phyloP scores from a whole-genome alignment of 2,113 vertebrate species.

The Loxodonta africana region DNA sequence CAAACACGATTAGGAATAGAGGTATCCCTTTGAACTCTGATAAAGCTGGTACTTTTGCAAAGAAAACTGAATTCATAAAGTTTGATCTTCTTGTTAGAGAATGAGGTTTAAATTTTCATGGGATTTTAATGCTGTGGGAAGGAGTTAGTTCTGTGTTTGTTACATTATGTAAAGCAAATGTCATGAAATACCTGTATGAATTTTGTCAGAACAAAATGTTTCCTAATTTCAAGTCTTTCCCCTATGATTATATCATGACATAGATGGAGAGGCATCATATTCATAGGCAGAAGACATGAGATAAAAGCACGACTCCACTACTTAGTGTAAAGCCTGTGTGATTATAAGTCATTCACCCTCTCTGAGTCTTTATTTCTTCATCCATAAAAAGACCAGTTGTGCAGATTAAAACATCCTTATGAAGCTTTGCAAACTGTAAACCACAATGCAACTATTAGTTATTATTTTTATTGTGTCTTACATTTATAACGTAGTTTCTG shows the following conservation, averaged over 20 bases:
- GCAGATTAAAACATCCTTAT: no score
- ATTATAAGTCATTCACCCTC: not conserved
- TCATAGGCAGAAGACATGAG: not conserved
- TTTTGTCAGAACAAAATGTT: not conserved
- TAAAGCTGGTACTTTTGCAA: not conserved
- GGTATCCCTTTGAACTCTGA: not conserved
- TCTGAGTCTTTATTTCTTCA: no score
- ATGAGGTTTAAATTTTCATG: not conserved
- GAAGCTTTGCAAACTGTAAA: not conserved
- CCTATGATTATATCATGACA: not conserved
- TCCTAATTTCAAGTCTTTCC: not conserved
- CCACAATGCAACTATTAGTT: not conserved
- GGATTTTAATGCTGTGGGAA: not conserved
- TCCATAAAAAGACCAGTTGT: no score
- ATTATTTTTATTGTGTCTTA: not conserved
- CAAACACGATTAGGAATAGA: not conserved
- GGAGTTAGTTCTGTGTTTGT: not conserved
- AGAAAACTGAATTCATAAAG: not conserved
- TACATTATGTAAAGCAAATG: not conserved
- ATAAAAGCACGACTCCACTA: not conserved
- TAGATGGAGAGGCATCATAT: not conserved
- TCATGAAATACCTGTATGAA: not conserved
- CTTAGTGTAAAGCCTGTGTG: not conserved
- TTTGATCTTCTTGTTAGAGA: not conserved
- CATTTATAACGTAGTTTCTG: not conserved